Percentiles rank a stretch among this genome's conserved stretches.
Evolutionary conservation across 2,888 invertebrate genomes (phyloP).

Genomic region (Platypus cylindrus): DNA sequence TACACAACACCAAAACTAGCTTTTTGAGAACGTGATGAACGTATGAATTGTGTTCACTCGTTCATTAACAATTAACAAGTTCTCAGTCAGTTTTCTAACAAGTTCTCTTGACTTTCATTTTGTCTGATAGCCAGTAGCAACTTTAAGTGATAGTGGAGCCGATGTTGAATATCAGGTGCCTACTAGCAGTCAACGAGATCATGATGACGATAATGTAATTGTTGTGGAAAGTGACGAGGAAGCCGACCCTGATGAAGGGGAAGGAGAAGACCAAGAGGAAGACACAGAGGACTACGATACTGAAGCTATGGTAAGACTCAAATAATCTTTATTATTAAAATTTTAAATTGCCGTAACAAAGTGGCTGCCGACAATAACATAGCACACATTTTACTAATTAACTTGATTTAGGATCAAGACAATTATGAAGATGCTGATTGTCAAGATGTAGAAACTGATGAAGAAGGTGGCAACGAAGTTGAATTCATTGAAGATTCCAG

Average conservation of each 20-base stretch:
- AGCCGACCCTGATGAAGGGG: constrained; percentile 45
- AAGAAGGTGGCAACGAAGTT: constrained; percentile 32
- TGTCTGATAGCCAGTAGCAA: constrained; percentile 20
- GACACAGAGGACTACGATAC: constrained; percentile 45
- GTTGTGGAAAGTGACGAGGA: constrained; percentile 72
- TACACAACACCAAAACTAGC: too few species aligned
- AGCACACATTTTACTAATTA: neutral
- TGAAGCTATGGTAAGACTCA: constrained; percentile 33
- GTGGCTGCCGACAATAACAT: too few species aligned
- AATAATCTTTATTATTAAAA: constrained; percentile 4
- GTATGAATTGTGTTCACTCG: too few species aligned
- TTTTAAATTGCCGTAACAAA: neutral
- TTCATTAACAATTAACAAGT: too few species aligned
- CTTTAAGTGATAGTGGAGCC: constrained; percentile 40
- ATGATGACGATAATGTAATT: constrained; percentile 55
- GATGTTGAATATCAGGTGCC: constrained; percentile 76
- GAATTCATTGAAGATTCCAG: constrained; percentile 50
- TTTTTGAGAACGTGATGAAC: too few species aligned
- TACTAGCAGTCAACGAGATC: constrained; percentile 76
- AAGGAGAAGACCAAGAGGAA: constrained; percentile 40
- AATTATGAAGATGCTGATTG: constrained; percentile 41
- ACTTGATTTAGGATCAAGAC: constrained; percentile 36
- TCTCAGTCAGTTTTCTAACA: too few species aligned
- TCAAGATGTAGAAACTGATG: constrained; percentile 38
- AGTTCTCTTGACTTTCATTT: neutral